Evolutionary conservation across 2,888 invertebrate genomes (phyloP), one percentile per base, ranked within the genome.

Genomic region (Diloba caeruleocephala): DNA sequence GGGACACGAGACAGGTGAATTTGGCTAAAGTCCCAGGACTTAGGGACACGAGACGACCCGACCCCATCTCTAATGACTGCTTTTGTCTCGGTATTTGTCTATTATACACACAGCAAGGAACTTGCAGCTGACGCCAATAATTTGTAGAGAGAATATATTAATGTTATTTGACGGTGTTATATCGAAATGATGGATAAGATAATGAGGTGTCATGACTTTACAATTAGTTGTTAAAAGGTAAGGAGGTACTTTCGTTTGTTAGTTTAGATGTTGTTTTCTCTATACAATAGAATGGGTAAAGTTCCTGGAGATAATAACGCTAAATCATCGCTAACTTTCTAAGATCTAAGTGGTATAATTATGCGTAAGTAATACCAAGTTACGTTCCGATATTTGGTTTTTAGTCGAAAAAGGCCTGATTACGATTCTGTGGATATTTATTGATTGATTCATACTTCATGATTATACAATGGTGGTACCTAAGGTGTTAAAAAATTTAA

Each of bases 181-280:
- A 26, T 10, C 7, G 0, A n/a, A 32, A 3, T 39, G 34, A 48
- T 21, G 31, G 15, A 36, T 14, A 26, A 32, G 13, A 23, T 42
- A 56, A 57, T 56, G 23, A 49, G 29, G 36, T 33, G 32, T 29
- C 64, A 37, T 41, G 63, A 49, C 41, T 41, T 23, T 19, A 21
- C 43, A 36, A 31, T 29, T 46, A 26, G 8, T 37, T 31, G 12
- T 17, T n/a, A 41, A 10, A 12, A 36, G 6, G 31, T n/a, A 6
- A n/a, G n/a, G n/a, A n/a, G 0, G 2, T 15, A 26, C 60, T 60
- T 62, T 63, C 32, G n/a, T 41, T 12, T 19, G 21, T 49, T 19
- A 13, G 14, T n/a, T 13, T 15, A 13, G n/a, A 10, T 17, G 15
- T 13, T 10, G 5, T 41, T 45, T 41, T 39, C 33, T 34, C 26